Base-by-base conservation (phyloP, 2,113 vertebrate genomes). In the Myrmophylax atrothorax region DNA sequence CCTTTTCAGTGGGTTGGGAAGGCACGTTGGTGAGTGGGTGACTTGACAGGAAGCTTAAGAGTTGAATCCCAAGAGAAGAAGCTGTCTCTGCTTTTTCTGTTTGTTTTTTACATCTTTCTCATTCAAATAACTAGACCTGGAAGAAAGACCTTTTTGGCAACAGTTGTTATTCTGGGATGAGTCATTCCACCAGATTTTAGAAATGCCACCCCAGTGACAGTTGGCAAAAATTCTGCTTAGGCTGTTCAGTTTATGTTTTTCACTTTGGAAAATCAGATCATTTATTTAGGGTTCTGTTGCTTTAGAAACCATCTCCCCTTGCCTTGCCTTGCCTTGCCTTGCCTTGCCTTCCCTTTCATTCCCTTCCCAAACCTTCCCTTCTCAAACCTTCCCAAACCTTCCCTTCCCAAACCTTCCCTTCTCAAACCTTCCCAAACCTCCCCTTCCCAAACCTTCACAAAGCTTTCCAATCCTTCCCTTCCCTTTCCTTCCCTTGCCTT, bases 161-260 rank as follows among this genome's bases (percentile, higher is more conserved):
- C 79, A 93, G 76, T 85, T 90, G 80, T 94, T 97, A 90, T 94
- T 96, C 94, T 89, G 76, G n/a, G 64, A 94, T 95, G 94, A 97
- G 83, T 96, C 93, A 96, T 86, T 95, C 88, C 68, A 86, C 85
- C 93, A 94, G 82, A 96, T 95, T 96, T 96, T 87, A 96, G 94
- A 95, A 94, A 95, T 95, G 91, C 88, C 92, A 95, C 90, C 90
- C 91, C 79, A 92, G 93, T 96, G 88, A 95, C 92, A 96, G 94
- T 75, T 97, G 94, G 94, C 88, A 5, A 95, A 96, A 95, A 90
- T 53, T 85, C 85, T 93, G 88, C 90, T 95, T 93, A 69, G 94
- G 92, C 90, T 96, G 93, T 96, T 97, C 93, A 94, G 90, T 96
- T 95, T 94, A 76, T 93, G 92, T 84, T 95, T 96, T 90, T 95